These are phyloP conservation scores for Melieria omissa DNA, from an alignment of 2,888 invertebrate genomes.

Conservation along the genomic window DNA sequence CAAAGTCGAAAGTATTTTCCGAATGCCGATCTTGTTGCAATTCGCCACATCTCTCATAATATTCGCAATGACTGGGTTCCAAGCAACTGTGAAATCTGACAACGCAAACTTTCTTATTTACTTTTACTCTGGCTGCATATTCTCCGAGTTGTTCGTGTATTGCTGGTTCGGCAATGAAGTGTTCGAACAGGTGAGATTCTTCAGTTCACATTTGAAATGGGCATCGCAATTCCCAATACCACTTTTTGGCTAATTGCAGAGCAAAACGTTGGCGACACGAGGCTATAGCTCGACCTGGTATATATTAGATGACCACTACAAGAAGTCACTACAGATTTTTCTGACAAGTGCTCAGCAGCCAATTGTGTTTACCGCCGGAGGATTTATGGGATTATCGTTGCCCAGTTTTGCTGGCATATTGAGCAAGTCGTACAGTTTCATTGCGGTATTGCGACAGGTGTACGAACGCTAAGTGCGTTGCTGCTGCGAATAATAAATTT, in stretches of 20 bases:
- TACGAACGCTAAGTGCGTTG: slow-evolving; percentile 42
- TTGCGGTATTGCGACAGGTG: slow-evolving; percentile 53
- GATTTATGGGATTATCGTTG: slow-evolving; percentile 52
- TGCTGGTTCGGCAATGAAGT: slow-evolving; percentile 60
- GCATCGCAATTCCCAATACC: too few relatives aligned
- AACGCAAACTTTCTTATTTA: slow-evolving; percentile 51
- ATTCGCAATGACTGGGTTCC: slow-evolving; percentile 55
- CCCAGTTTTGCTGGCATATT: slow-evolving; percentile 55
- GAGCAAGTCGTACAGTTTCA: slow-evolving; percentile 54
- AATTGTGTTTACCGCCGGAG: slow-evolving; percentile 54
- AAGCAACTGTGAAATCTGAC: slow-evolving; percentile 48
- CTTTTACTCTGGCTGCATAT: slow-evolving; percentile 51
- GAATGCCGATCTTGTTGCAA: slow-evolving; percentile 51
- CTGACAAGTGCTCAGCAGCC: slow-evolving; percentile 49
- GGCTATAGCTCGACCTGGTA: slow-evolving; percentile 54
- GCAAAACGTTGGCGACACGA: slow-evolving; percentile 49
- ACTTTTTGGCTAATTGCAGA: slow-evolving; percentile 44
- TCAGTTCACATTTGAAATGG: background rate
- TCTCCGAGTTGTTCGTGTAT: slow-evolving; percentile 53
- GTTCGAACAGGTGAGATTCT: slow-evolving; percentile 50
- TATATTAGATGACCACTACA: slow-evolving; percentile 47
- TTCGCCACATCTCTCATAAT: slow-evolving; percentile 53
- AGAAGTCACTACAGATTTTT: slow-evolving; percentile 49
- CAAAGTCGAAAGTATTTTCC: slow-evolving; percentile 50
- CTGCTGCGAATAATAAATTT: too few relatives aligned